Evolutionary conservation across 1,140 invertebrate species (phyloP), one percentile per base, ranked within the genome.

Genomic region (Conopomorpha cramerella): DNA sequence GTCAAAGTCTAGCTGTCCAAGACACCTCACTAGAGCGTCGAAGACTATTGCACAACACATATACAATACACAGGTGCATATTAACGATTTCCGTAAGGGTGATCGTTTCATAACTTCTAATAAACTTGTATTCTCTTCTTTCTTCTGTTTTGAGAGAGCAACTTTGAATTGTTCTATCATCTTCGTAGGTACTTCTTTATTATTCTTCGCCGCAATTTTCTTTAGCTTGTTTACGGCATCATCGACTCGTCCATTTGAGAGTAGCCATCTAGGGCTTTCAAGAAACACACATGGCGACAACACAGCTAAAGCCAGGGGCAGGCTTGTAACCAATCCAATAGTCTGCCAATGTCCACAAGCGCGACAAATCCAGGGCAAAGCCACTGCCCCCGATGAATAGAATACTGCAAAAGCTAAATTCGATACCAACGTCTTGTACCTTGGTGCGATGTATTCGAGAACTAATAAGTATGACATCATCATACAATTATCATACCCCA

Each of bases 401-500:
- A 82, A 82, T 27, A 89, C 77, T 10, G 55, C 58, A 52, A 86
- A 86, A 16, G 81, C 79, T 10, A 87, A 45, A 28, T 87, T 78
- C 11, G 83, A 80, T 8, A 84, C 79, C 12, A 81, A 49, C 1
- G 82, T 84, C 37, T 86, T 68, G 39, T 84, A 74, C 30, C 71
- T 72, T 4, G 84, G 82, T 7, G 84, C 83, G 7, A 86, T 82
- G 32, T 86, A 67, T 60, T 88, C 86, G 39, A 86, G 79, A 13
- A 83, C 83, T 72, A 65, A 41, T 48, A 68, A 41, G 28, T 67
- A 71, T 1, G 39, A 45, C 86, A 90, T 90, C 85, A 90, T 90
- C 37, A 88, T 88, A 64, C 89, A 90, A 47, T 88, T 90, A 60
- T 91, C 88, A 62, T 89, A 91, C 4, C 86, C 83, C 51, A 88